A percentile compares a stretch with the other conserved stretches of the same genome.
Evolutionary conservation across 2,113 vertebrate genomes (phyloP).

Genomic region (Oryzias woworae): DNA sequence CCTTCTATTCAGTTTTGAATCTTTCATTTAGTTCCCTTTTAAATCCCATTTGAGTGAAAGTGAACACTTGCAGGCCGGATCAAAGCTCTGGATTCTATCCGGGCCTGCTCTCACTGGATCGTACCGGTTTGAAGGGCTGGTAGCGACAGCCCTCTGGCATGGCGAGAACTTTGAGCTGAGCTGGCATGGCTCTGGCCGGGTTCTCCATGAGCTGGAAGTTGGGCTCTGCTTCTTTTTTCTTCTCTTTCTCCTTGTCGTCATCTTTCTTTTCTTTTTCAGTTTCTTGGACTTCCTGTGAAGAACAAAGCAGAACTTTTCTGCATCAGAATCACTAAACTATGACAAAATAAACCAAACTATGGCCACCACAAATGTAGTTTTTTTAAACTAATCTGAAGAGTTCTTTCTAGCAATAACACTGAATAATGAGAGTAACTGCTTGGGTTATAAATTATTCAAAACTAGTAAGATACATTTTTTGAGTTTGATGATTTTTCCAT

Average conservation of each 20-base stretch:
- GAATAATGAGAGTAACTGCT: too few relatives aligned
- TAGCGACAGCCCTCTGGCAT: conserved; percentile 95
- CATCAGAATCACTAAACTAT: neutral
- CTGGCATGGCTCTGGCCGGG: conserved; percentile 94
- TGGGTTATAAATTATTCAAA: too few relatives aligned
- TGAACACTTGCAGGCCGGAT: too few relatives aligned
- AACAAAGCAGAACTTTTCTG: conserved; percentile 3
- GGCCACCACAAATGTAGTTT: too few relatives aligned
- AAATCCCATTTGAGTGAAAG: too few relatives aligned
- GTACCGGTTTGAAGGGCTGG: conserved; percentile 96
- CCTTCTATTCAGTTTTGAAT: too few relatives aligned
- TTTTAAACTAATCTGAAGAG: too few relatives aligned
- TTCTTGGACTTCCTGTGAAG: conserved; percentile 88
- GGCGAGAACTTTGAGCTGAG: conserved; percentile 94
- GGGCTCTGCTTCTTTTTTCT: conserved; percentile 97
- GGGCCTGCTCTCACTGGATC: neutral
- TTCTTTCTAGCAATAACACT: too few relatives aligned
- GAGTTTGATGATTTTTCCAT: neutral
- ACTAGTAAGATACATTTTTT: too few relatives aligned
- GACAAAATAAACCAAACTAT: too few relatives aligned
- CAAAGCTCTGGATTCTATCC: too few relatives aligned
- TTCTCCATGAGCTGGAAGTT: conserved; percentile 96
- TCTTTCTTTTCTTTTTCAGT: conserved; percentile 76
- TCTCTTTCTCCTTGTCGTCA: conserved; percentile 87
- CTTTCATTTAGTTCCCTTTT: too few relatives aligned